Percentiles rank a stretch among this genome's conserved stretches.
Conservation (phyloP, 2,797 vertebrate genomes). For the Eupleurogrammus muticus region DNA sequence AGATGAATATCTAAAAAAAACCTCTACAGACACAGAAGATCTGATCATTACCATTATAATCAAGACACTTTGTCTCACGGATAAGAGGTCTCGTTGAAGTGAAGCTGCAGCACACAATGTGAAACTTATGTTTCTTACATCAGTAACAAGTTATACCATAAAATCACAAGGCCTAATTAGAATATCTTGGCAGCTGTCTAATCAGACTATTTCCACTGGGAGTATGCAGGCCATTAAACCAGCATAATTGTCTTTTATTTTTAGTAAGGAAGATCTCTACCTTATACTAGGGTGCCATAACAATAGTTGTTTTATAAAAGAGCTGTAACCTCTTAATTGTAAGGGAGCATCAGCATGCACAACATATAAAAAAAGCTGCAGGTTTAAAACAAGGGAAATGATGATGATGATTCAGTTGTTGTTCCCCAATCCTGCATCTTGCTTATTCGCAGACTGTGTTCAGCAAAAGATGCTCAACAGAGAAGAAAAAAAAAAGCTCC, state of each 20-base stretch:
- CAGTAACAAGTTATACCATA: constrained; percentile 48
- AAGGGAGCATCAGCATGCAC: not conserved
- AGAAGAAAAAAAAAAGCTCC: constrained; percentile 9
- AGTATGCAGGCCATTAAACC: constrained; percentile 79
- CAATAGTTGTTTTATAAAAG: constrained; percentile 43
- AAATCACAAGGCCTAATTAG: constrained; percentile 78
- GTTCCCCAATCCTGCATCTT: not conserved
- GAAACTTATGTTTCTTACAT: constrained; percentile 40
- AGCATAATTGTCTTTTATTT: constrained; percentile 88
- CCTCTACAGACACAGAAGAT: not conserved
- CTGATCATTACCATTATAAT: not conserved
- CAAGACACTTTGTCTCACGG: not conserved
- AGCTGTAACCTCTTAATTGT: constrained; percentile 7
- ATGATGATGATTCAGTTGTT: constrained; percentile 1
- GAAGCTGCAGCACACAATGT: constrained; percentile 16
- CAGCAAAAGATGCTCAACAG: constrained; percentile 1
- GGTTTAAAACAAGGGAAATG: too few species aligned
- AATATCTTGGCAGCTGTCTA: constrained; percentile 77
- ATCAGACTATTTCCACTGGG: constrained; percentile 82
- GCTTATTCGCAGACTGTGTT: not conserved
- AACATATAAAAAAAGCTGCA: not conserved
- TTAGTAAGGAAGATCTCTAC: constrained; percentile 80
- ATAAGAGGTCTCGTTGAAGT: not conserved
- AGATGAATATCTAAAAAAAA: constrained; percentile 4
- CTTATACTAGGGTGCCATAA: constrained; percentile 58